Evolutionary conservation across 2,888 invertebrate genomes (phyloP).

Genomic region (Drosophila conformis): DNA sequence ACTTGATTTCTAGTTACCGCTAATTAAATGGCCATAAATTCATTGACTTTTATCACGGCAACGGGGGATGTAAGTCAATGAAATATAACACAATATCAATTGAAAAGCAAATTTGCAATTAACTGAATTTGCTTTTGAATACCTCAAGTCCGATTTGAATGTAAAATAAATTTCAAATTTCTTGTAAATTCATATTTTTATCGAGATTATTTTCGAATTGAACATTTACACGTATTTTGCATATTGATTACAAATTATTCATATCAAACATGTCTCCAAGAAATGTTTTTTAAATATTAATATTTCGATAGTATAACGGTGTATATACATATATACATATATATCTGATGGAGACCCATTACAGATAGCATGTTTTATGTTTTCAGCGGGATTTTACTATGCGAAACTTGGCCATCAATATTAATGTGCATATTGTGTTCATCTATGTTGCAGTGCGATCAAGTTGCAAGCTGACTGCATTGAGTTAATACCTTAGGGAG

Average conservation of each 20-base stretch:
- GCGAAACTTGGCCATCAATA: background rate
- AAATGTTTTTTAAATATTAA: background rate
- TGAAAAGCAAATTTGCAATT: slow-evolving; percentile 20
- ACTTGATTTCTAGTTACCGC: slow-evolving; percentile 49
- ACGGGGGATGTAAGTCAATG: slow-evolving; percentile 33
- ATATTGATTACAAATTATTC: background rate
- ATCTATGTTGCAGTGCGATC: slow-evolving; percentile 10
- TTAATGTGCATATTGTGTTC: slow-evolving; percentile 2
- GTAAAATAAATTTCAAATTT: background rate
- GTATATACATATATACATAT: too few species aligned
- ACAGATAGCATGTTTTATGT: background rate
- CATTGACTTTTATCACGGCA: slow-evolving; percentile 47
- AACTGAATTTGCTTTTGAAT: background rate
- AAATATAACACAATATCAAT: slow-evolving; percentile 26
- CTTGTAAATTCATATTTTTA: background rate
- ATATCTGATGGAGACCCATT: background rate
- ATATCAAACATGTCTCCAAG: background rate
- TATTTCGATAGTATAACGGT: background rate
- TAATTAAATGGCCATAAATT: slow-evolving; percentile 57
- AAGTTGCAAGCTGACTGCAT: slow-evolving; percentile 19
- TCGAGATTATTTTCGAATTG: too few species aligned
- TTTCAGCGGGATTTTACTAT: too few species aligned
- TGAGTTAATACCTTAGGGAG: slow-evolving; percentile 39
- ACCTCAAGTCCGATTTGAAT: background rate
- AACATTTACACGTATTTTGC: background rate